Conservation (phyloP, 2,888 invertebrate species). For the Drymonia ruficornis region DNA sequence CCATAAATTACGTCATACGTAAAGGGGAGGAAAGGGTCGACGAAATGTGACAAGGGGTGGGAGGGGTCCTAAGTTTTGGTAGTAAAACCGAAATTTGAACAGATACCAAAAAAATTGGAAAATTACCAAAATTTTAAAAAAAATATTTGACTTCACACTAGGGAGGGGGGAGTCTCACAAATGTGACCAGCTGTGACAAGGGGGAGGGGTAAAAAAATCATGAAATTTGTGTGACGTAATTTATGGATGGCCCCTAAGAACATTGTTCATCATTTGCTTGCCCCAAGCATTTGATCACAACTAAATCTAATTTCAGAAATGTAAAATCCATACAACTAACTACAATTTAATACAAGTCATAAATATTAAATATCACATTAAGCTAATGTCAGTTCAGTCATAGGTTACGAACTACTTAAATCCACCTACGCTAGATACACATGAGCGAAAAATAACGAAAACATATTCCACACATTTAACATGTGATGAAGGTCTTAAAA, state of each 20-base stretch:
- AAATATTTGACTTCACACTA: too few species aligned
- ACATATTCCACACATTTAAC: conserved; percentile 21
- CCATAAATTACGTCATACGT: too few species aligned
- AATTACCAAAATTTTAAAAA: too few species aligned
- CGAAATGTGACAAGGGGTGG: too few species aligned
- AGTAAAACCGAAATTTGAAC: too few species aligned
- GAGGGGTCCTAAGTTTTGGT: too few species aligned
- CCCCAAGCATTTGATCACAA: conserved; percentile 47
- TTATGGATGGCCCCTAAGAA: background rate
- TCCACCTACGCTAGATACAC: conserved; percentile 52
- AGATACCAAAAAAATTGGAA: too few species aligned
- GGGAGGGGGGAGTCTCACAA: too few species aligned
- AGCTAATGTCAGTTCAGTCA: conserved; percentile 82
- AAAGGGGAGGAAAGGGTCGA: too few species aligned
- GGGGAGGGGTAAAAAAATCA: too few species aligned
- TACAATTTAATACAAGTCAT: conserved; percentile 72
- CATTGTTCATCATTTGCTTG: conserved; percentile 29
- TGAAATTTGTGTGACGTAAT: too few species aligned
- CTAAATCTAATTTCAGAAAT: conserved; percentile 51
- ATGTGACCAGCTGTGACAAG: too few species aligned
- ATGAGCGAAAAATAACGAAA: conserved; percentile 46
- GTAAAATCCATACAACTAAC: conserved; percentile 63
- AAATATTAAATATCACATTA: conserved; percentile 84
- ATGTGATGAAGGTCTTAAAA: conserved; percentile 22
- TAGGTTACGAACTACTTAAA: conserved; percentile 68